Conservation (phyloP, 2,113 vertebrate genomes). For the Laterallus jamaicensis region DNA sequence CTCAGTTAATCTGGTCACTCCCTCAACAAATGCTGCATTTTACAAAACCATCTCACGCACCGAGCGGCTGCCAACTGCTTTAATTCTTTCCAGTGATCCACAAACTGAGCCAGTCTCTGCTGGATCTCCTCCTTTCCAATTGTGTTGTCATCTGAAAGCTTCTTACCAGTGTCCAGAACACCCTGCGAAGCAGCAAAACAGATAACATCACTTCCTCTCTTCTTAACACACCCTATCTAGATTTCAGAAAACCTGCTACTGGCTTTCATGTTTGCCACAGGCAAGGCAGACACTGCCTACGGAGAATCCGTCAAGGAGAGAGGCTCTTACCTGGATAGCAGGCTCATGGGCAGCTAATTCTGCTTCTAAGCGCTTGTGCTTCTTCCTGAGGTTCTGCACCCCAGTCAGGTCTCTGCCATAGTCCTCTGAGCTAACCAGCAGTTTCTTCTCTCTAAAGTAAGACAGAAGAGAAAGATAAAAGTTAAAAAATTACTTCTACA, state of each 20-base stretch:
- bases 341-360: constrained; percentile 95
- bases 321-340: constrained; percentile 88
- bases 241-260: neutral
- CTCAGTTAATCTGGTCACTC: neutral
- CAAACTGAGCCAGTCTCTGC: constrained; percentile 94
- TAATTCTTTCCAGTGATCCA: constrained; percentile 97
- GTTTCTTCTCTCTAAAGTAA: constrained; percentile 89
- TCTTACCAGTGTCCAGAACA: constrained; percentile 94
- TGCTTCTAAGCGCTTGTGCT: constrained; percentile 96
- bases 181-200: constrained; percentile 76
- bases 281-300: neutral
- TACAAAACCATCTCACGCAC: constrained; percentile 64
- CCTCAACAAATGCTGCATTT: neutral
- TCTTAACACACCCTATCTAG: neutral
- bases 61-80: constrained; percentile 91
- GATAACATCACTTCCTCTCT: neutral
- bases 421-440: constrained; percentile 96
- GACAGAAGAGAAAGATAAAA: neutral
- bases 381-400: constrained; percentile 98
- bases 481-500: neutral
- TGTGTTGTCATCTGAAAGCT: constrained; percentile 96
- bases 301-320: neutral
- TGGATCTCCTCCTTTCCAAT: constrained; percentile 98
- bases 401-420: constrained; percentile 97
- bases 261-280: neutral